phyloP scores from a whole-genome alignment of 2,888 invertebrate genomes.

The Acanthosepion esculentum region DNA sequence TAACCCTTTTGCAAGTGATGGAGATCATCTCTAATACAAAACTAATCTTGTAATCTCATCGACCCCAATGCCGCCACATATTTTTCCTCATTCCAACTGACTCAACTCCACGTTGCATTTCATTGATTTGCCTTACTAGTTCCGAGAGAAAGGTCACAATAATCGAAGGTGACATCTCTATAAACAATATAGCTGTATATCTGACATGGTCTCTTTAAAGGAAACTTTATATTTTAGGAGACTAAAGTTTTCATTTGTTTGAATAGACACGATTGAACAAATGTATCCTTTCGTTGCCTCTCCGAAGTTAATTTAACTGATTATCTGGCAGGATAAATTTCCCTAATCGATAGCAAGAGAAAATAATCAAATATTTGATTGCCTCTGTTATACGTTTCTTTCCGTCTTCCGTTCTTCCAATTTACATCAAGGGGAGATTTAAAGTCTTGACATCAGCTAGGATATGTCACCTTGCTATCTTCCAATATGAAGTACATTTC shows the following conservation, averaged over 20 bases:
- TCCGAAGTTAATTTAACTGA: too few relatives aligned
- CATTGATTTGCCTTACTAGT: background rate
- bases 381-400: too few relatives aligned
- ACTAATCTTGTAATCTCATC: background rate
- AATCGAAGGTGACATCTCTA: background rate
- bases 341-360: too few relatives aligned
- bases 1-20: conserved; percentile 5
- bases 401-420: too few relatives aligned
- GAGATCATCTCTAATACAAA: background rate
- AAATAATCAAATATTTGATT: too few relatives aligned
- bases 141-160: background rate
- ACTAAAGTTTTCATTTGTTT: background rate
- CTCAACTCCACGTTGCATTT: background rate
- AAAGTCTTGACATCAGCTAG: too few relatives aligned
- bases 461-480: too few relatives aligned
- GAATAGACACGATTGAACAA: too few relatives aligned
- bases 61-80: background rate
- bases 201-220: background rate
- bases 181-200: background rate
- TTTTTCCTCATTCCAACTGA: background rate
- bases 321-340: too few relatives aligned
- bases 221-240: background rate
- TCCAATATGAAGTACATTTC: too few relatives aligned
- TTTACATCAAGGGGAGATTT: too few relatives aligned
- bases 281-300: too few relatives aligned